Evolutionary conservation across 1,140 invertebrate species (phyloP), one percentile per base, ranked within the genome.

Genomic region (Drosophila tani): DNA sequence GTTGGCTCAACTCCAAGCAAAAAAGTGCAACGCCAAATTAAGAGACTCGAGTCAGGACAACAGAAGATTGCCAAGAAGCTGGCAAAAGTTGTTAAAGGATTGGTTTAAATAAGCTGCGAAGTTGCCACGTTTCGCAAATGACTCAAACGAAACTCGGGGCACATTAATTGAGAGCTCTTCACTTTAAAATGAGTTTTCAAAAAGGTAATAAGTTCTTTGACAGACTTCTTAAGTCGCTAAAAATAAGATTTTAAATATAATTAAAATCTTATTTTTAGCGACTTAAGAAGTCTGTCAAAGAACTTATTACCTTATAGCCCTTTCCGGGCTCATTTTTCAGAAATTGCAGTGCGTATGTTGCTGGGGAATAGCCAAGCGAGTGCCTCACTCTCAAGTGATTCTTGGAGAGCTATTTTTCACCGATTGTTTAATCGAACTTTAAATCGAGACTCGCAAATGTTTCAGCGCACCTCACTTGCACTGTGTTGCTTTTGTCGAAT

Each of bases 1-100:
- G 50, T 84, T 86, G 83, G 84, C 83, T 56, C 35, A 43, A 58
- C 57, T 68, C 83, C 75, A 86, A 68, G 63, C 35, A 40, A 66
- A 81, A 78, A 79, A 71, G 47, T 71, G 53, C 69, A 80, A 35
- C 41, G 74, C 75, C 65, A 81, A 85, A 84, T 86, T 82, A 68
- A 82, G 70, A 82, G 77, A 76, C 78, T 81, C 29, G 58, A 71
- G 60, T 65, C 55, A 47, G 62, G 19, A 27, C 69, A 38, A 14
- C n/a, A 24, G 9, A 12, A 12, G 69, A 49, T n/a, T 57, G 24
- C 12, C 29, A 55, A 47, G 41, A 45, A 64, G 53, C 35, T 24
- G 49, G 15, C 32, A 35, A 38, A 60, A 63, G 45, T 41, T 29
- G 19, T 27, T 7, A 14, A 12, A 27, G 57, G 14, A 47, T 11